These are phyloP conservation scores for Diarsia rubi DNA, from an alignment of 2,888 invertebrate genomes.

Conservation along the genomic window DNA sequence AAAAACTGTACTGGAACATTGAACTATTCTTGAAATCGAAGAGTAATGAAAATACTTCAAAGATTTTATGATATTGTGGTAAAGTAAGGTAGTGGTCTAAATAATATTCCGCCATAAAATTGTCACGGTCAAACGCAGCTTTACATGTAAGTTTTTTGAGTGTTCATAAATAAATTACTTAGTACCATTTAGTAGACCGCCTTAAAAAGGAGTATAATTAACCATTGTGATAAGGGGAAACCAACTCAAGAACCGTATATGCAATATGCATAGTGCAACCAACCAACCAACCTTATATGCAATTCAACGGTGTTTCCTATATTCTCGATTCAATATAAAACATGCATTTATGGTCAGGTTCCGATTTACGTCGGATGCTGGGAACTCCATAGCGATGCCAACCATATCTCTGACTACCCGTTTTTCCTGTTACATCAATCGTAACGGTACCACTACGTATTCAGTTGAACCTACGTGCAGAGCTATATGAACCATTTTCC, in stretches of 20 bases:
- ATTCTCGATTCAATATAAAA: too few relatives aligned
- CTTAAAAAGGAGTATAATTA: background rate
- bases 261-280: background rate
- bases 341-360: background rate
- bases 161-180: too few relatives aligned
- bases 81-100: too few relatives aligned
- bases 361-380: background rate
- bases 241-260: background rate
- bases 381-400: conserved; percentile 25
- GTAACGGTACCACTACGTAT: conserved; percentile 10
- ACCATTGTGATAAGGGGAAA: background rate
- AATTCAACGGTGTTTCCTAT: background rate
- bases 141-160: background rate
- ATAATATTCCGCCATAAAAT: too few relatives aligned
- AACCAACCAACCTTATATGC: background rate
- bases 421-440: conserved; percentile 45
- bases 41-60: background rate
- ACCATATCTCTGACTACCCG: background rate
- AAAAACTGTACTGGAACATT: background rate
- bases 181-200: background rate
- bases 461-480: conserved; percentile 3
- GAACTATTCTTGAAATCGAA: background rate
- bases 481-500: conserved; percentile 41
- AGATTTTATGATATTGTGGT: too few relatives aligned
- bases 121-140: too few relatives aligned